Percentiles rank a stretch among this genome's conserved stretches.
Evolutionary conservation across 2,797 vertebrate genomes (phyloP).

Genomic region (Bucorvus abyssinicus): DNA sequence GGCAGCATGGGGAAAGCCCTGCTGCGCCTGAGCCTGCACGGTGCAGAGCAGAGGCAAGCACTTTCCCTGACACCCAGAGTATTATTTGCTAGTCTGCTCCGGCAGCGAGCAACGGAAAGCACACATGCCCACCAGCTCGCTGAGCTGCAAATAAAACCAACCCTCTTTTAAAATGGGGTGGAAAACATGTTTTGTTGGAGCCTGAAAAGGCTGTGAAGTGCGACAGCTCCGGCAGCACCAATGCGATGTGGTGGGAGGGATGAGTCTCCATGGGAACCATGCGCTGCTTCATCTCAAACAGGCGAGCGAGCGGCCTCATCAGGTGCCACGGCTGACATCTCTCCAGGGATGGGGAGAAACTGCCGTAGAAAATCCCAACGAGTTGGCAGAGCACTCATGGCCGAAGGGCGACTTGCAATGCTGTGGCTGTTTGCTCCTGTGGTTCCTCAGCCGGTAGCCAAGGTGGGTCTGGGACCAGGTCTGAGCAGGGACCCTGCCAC

Average conservation of each 20-base stretch:
- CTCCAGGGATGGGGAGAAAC: neutral
- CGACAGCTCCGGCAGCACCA: neutral
- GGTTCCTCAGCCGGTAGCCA: rapidly evolving
- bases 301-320: rapidly evolving
- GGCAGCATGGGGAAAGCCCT: neutral
- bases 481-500: rapidly evolving
- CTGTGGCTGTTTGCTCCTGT: rapidly evolving
- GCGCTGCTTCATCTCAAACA: rapidly evolving
- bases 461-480: neutral
- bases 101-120: neutral
- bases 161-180: neutral
- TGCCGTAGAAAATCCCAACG: rapidly evolving
- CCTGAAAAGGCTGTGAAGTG: neutral
- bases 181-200: neutral
- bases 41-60: neutral
- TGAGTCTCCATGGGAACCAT: neutral
- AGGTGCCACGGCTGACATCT: neutral
- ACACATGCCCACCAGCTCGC: rapidly evolving
- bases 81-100: neutral
- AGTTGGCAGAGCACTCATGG: neutral
- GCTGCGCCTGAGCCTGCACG: rapidly evolving
- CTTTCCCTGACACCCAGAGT: rapidly evolving
- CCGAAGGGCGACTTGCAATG: rapidly evolving
- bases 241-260: neutral
- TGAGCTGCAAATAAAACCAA: neutral